Conservation (phyloP, 1,140 invertebrate species). For the Protaetia brevitarsis region DNA sequence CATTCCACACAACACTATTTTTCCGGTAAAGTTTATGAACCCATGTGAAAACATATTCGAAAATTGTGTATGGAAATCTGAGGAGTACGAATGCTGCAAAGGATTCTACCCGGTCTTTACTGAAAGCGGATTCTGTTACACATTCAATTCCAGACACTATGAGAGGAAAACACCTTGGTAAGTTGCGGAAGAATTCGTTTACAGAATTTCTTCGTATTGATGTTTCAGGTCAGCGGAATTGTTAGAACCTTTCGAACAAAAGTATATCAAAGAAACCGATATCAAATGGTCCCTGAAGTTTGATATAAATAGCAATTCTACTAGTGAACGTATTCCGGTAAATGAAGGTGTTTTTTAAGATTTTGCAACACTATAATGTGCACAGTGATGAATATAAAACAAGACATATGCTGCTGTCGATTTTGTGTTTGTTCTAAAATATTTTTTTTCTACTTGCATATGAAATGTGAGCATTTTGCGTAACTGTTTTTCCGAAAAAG, state of each 20-base stretch:
- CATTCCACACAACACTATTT: background rate
- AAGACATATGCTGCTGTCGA: no score
- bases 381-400: no score
- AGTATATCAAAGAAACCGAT: constrained; percentile 62
- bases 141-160: constrained; percentile 62
- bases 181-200: constrained; percentile 24
- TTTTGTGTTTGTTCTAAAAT: no score
- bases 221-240: constrained; percentile 31
- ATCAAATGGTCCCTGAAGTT: constrained; percentile 60
- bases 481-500: no score
- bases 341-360: background rate
- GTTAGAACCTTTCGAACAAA: constrained; percentile 50
- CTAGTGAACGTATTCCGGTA: constrained; percentile 17
- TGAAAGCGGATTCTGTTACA: constrained; percentile 68
- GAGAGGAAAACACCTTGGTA: constrained; percentile 55
- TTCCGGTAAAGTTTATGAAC: constrained; percentile 51
- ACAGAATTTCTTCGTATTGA: background rate
- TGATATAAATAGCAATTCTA: background rate
- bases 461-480: no score
- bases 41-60: constrained; percentile 56
- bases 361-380: background rate
- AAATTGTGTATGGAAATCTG: constrained; percentile 61
- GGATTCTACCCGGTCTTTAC: constrained; percentile 63
- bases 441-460: no score
- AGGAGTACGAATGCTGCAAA: constrained; percentile 52